Base-by-base conservation (phyloP, 2,888 invertebrate species). In the Lithophane leautieri region DNA sequence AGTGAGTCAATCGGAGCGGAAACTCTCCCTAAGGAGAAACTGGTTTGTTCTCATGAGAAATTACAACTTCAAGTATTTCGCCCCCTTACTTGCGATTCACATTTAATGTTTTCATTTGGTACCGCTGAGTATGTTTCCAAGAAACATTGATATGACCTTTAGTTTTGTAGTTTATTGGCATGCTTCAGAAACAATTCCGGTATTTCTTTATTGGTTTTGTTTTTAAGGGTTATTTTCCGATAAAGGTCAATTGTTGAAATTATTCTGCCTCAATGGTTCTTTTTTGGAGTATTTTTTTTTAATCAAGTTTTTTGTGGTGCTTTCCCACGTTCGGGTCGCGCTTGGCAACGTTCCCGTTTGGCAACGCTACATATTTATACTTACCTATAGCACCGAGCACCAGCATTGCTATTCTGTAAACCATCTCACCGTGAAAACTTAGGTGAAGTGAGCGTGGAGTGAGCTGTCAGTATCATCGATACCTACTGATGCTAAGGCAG, bases 21-120 rank as follows among this genome's bases (percentile, higher is more conserved):
- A 73, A 52, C 16, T 19, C 7, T 76, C 82, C 75, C 75, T 14
- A 1, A 19, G 72, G 79, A 56, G 56, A 52, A 63, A 58, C 50
- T 22, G 63, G 54, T 72, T 58, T 56, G 47, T 63, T 87, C 85
- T 70, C 87, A 58, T 56, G 87, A 85, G 87, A 85, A 87, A 85
- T 85, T 82, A 85, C 66, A 58, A 73, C 68, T 42, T 52, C 52
- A 54, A 70, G 69, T 61, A 76, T 19, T 66, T 62, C n/a, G 50
- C 14, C 70, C 14, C 19, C 16, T 52, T 50, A 54, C 16, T 66
- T 54, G 52, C 22, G 58, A 58, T 58, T 28, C 81, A 50, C 40
- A 65, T 40, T 40, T 52, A 65, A 80, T 78, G 60, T 54, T 78
- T 73, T 72, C 34, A 62, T 76, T 76, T 54, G n/a, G 28, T 80